Conservation (phyloP, 2,888 invertebrate genomes). For the Arrhopalites spinosus region DNA sequence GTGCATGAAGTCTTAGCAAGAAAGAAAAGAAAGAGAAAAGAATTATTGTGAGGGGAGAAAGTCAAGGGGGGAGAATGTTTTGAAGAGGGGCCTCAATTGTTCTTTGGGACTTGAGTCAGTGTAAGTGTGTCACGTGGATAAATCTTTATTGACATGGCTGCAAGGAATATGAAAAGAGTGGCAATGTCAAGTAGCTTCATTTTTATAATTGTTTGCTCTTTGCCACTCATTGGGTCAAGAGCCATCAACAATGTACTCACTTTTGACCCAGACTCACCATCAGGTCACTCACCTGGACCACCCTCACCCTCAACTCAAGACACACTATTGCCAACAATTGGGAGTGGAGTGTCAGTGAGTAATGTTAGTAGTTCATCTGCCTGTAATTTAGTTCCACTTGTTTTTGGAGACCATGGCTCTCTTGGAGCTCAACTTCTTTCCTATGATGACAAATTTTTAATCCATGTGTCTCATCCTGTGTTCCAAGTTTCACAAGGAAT, state of each 20-base stretch:
- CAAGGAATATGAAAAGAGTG: neutral
- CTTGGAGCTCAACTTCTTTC: conserved; percentile 34
- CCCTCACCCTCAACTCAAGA: neutral
- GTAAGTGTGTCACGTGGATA: neutral
- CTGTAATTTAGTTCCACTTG: conserved; percentile 27
- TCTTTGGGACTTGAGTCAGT: neutral
- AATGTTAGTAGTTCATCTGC: conserved; percentile 19
- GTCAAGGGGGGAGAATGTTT: neutral
- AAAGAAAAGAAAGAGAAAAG: too few relatives aligned
- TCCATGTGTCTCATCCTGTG: conserved; percentile 47
- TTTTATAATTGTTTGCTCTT: conserved; percentile 9
- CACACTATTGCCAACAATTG: too few relatives aligned
- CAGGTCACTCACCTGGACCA: conserved; percentile 5
- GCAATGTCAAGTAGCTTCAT: neutral
- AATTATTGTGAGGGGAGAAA: neutral
- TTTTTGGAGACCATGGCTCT: conserved; percentile 15
- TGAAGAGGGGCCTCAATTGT: neutral
- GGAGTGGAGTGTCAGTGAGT: neutral
- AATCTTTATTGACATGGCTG: neutral
- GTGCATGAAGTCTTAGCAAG: too few relatives aligned
- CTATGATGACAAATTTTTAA: conserved; percentile 51
- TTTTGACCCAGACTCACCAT: conserved; percentile 17
- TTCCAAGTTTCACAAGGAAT: conserved; percentile 53
- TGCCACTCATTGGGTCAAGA: conserved; percentile 48
- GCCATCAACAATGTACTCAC: conserved; percentile 32